These are phyloP conservation scores for Catostomus latipinnis DNA, from an alignment of 2,797 vertebrate genomes.

Conservation along the genomic window DNA sequence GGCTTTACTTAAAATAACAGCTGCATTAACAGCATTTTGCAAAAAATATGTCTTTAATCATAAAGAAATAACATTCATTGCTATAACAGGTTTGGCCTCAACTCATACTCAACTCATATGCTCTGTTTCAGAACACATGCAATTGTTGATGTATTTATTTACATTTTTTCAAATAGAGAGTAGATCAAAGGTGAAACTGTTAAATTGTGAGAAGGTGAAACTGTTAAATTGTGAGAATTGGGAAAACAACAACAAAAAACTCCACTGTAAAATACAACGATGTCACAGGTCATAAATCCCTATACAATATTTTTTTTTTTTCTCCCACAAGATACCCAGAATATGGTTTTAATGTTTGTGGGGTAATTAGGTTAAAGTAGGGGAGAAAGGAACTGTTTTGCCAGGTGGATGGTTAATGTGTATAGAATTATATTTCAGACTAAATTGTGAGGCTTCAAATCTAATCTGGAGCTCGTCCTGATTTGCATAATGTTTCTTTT, in stretches of 20 bases:
- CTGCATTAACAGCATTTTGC: slow-evolving; percentile 14
- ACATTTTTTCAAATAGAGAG: neutral
- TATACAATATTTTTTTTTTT: slow-evolving; percentile 13
- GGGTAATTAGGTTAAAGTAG: slow-evolving; percentile 74
- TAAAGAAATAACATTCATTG: neutral
- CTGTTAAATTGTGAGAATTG: neutral
- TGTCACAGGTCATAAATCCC: slow-evolving; percentile 31
- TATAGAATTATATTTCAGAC: slow-evolving; percentile 71
- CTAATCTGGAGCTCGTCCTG: slow-evolving; percentile 67
- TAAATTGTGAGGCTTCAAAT: slow-evolving; percentile 69
- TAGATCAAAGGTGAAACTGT: neutral
- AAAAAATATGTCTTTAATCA: slow-evolving; percentile 5
- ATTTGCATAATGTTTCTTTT: slow-evolving; percentile 77
- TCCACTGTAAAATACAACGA: neutral
- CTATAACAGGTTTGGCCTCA: too few relatives aligned
- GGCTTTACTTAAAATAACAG: slow-evolving; percentile 34
- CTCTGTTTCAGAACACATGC: neutral
- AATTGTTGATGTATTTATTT: neutral
- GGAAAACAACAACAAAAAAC: neutral
- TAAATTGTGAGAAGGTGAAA: neutral
- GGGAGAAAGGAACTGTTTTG: slow-evolving; percentile 66
- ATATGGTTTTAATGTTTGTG: slow-evolving; percentile 74
- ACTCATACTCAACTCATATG: neutral
- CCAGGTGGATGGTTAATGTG: slow-evolving; percentile 75
- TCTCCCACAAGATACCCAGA: slow-evolving; percentile 45